phyloP scores from a whole-genome alignment of 2,113 vertebrate species.

The Motacilla alba region DNA sequence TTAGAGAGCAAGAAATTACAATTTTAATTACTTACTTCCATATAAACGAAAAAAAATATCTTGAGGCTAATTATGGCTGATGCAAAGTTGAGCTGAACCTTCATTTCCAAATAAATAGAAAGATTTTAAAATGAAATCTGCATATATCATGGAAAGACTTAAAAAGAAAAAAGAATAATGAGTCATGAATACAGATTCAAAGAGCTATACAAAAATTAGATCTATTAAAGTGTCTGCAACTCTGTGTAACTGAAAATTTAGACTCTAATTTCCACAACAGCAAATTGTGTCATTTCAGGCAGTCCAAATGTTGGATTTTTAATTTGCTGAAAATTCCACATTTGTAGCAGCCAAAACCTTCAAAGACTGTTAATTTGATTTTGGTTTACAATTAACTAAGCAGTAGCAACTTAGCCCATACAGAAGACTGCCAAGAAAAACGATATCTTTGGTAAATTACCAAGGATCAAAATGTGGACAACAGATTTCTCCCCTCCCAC shows the following conservation, averaged over 20 bases:
- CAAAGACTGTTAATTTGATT: slow-evolving; percentile 79
- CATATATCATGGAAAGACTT: slow-evolving; percentile 39
- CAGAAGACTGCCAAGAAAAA: slow-evolving; percentile 78
- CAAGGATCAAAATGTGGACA: slow-evolving; percentile 77
- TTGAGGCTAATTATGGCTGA: slow-evolving; percentile 11
- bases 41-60: neutral
- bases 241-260: slow-evolving; percentile 7
- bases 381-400: slow-evolving; percentile 79
- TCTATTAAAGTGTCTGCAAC: neutral
- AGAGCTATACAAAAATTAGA: neutral
- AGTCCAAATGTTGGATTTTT: slow-evolving; percentile 46
- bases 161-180: slow-evolving; percentile 39
- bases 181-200: neutral
- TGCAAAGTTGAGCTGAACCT: slow-evolving; percentile 36
- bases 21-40: slow-evolving; percentile 13
- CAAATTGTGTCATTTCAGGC: slow-evolving; percentile 8
- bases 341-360: slow-evolving; percentile 56
- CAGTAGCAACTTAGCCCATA: slow-evolving; percentile 76
- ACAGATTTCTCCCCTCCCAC: slow-evolving; percentile 65
- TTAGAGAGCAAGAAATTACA: neutral
- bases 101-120: slow-evolving; percentile 50
- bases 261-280: slow-evolving; percentile 18
- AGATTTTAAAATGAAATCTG: slow-evolving; percentile 38
- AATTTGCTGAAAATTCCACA: slow-evolving; percentile 28
- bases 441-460: slow-evolving; percentile 74